phyloP scores from a whole-genome alignment of 37 sponge, comb jelly and placozoan genomes.

The Geodia barretti region DNA sequence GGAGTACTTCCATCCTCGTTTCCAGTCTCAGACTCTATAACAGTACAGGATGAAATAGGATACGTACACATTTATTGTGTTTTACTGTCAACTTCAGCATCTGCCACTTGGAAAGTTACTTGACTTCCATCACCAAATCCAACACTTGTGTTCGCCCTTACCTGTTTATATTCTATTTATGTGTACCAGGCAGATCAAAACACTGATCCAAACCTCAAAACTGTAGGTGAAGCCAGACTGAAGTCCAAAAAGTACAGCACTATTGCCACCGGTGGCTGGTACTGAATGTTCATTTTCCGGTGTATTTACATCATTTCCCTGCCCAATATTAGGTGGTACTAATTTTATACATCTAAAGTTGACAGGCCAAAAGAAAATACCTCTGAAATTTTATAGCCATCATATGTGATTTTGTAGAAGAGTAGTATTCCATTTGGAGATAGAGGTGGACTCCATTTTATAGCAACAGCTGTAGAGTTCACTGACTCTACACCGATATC shows the following conservation, averaged over 20 bases:
- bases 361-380: too few species aligned
- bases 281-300: background rate
- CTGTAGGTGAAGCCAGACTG: background rate
- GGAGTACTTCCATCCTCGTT: background rate
- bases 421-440: background rate
- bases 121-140: background rate
- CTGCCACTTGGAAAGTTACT: background rate
- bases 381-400: background rate
- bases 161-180: background rate
- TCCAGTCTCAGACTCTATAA: background rate
- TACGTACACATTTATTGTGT: background rate
- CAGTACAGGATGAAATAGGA: background rate
- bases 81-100: background rate
- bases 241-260: background rate
- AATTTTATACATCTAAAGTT: too few species aligned
- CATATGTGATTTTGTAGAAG: background rate
- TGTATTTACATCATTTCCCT: too few species aligned
- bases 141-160: background rate
- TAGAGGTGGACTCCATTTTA: background rate
- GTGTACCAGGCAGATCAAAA: background rate
- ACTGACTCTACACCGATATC: background rate
- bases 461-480: background rate
- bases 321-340: too few species aligned
- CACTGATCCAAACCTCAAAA: background rate
- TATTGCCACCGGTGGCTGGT: background rate